Evolutionary conservation across 2,113 vertebrate genomes (phyloP).

Genomic region (Elephas maximus): DNA sequence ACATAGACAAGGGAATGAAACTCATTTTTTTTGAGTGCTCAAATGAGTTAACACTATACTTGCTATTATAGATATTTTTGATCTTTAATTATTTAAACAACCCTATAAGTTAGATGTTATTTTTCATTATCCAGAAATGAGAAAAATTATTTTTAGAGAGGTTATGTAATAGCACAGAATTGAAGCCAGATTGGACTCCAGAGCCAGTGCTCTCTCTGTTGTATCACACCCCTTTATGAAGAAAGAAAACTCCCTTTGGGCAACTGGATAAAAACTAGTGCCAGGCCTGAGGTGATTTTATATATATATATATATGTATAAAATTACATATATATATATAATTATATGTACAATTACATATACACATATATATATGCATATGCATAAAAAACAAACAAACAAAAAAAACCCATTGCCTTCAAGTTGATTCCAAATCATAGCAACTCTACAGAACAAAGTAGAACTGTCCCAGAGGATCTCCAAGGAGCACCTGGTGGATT

Average conservation of each 20-base stretch:
- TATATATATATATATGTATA: no score
- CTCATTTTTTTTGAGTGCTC: no score
- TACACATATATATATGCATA: no score
- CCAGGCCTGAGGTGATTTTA: background rate
- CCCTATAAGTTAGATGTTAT: background rate
- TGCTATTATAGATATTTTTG: background rate
- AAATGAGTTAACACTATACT: background rate
- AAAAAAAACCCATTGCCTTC: no score
- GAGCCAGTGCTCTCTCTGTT: accelerated
- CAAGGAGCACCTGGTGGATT: no score
- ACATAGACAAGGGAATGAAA: no score
- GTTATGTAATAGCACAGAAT: background rate
- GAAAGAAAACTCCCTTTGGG: background rate
- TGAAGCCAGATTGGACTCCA: background rate
- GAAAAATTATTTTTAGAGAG: background rate
- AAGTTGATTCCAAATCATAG: no score
- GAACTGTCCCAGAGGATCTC: no score
- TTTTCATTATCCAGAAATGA: background rate
- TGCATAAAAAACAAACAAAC: no score
- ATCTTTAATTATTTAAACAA: background rate
- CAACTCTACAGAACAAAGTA: no score
- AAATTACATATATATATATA: no score
- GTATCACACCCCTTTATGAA: accelerated
- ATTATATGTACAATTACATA: no score
- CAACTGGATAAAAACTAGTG: background rate